Evolutionary conservation across 2,888 invertebrate species (phyloP).

Genomic region (Apamea crenata): DNA sequence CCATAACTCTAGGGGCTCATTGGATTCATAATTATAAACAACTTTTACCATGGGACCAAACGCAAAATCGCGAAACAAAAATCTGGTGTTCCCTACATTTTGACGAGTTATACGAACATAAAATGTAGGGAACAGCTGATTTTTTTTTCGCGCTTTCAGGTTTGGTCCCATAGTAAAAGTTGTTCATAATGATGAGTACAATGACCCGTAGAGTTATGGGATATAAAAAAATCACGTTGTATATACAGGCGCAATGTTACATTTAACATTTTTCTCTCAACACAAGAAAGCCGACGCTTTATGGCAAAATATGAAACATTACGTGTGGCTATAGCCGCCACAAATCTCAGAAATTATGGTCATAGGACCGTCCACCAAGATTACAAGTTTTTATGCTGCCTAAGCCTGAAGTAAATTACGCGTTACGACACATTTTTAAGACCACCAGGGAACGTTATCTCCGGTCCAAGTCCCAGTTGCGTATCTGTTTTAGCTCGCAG

Average conservation of each 20-base stretch:
- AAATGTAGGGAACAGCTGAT: no score
- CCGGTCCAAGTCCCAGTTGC: conserved; percentile 10
- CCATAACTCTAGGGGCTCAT: no score
- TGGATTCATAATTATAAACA: no score
- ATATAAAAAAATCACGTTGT: no score
- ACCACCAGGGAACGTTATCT: conserved; percentile 34
- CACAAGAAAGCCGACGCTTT: not conserved
- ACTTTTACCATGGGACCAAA: no score
- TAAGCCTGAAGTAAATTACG: conserved; percentile 49
- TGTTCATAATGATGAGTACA: no score
- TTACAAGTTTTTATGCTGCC: conserved; percentile 38
- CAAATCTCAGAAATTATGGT: conserved; percentile 39
- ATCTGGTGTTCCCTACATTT: no score
- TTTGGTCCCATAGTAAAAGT: no score
- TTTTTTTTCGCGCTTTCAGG: no score
- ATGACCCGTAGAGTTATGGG: no score
- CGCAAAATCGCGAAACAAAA: no score
- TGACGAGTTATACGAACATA: no score
- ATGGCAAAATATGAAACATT: conserved; percentile 8
- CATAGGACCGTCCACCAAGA: conserved; percentile 25
- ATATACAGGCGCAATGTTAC: not conserved
- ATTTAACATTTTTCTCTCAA: not conserved
- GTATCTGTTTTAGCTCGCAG: conserved; percentile 40
- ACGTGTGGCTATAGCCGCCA: not conserved
- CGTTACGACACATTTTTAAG: conserved; percentile 45